Conservation (phyloP, 1,140 invertebrate species). For the Rhysida immarginata region DNA sequence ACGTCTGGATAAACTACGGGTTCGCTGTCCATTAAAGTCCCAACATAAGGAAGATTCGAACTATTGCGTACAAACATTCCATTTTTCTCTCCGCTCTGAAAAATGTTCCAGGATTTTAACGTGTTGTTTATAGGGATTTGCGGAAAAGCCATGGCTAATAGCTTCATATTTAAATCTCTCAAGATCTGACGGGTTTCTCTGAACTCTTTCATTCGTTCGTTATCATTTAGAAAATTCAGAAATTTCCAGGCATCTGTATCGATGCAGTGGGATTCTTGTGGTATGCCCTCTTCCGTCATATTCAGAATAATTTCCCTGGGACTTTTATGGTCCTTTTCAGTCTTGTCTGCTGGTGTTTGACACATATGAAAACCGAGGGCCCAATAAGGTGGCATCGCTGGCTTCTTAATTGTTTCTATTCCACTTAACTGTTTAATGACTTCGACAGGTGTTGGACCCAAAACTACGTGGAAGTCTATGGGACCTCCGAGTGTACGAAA, state of each 20-base stretch:
- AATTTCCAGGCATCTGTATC: constrained; percentile 3
- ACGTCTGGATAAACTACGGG: not conserved
- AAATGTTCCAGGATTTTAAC: no score
- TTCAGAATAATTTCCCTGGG: constrained; percentile 24
- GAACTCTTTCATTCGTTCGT: no score
- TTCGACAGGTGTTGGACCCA: constrained; percentile 28
- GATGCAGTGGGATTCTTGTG: constrained; percentile 17
- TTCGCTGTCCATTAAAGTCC: no score
- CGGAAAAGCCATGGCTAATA: no score
- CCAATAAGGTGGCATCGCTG: constrained; percentile 31
- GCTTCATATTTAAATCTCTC: no score
- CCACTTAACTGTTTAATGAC: constrained; percentile 35
- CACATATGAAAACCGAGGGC: constrained; percentile 34
- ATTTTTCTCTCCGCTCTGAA: no score
- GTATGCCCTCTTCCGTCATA: constrained; percentile 16
- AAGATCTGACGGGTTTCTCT: no score
- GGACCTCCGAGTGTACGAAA: constrained; percentile 39
- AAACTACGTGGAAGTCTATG: constrained; percentile 26
- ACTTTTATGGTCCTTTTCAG: constrained; percentile 19
- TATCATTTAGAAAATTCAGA: no score
- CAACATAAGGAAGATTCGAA: no score
- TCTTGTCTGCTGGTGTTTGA: constrained; percentile 20
- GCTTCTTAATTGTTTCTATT: constrained; percentile 19
- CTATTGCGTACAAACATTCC: no score
- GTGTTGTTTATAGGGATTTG: no score